A percentile compares a stretch with the other conserved stretches of the same genome.
These are phyloP conservation scores for Patella pellucida DNA, from an alignment of 2,888 invertebrate genomes.

Conservation along the genomic window DNA sequence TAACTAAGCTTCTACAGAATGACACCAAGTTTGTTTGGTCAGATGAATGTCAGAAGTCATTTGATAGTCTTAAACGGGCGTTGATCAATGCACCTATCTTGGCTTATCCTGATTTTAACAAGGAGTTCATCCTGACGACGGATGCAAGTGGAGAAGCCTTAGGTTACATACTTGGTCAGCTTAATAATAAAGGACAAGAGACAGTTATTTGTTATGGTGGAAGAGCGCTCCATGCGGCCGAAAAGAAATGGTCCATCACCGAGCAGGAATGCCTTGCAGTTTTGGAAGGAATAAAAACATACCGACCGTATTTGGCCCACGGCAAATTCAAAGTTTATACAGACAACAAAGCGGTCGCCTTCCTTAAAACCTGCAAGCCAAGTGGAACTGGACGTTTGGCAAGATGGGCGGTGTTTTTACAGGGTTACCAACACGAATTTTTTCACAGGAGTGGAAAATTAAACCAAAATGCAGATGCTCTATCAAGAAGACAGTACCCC, in stretches of 20 bases:
- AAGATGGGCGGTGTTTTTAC: conserved; percentile 28
- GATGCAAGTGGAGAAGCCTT: conserved; percentile 35
- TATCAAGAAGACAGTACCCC: conserved; percentile 29
- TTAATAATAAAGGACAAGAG: too few species aligned
- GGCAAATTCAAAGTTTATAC: conserved; percentile 36
- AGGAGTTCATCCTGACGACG: conserved; percentile 30
- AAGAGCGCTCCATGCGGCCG: conserved; percentile 28
- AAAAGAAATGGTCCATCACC: conserved; percentile 34
- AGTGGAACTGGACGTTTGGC: conserved; percentile 30
- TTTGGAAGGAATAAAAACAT: conserved; percentile 38
- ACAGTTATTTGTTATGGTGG: conserved; percentile 32
- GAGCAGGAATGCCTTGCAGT: conserved; percentile 40
- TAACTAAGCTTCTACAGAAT: conserved; percentile 34
- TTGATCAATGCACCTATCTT: conserved; percentile 34
- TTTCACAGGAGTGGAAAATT: conserved; percentile 17
- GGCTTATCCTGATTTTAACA: conserved; percentile 35
- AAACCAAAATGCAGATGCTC: conserved; percentile 29
- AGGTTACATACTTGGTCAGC: conserved; percentile 35
- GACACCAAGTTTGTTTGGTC: conserved; percentile 36
- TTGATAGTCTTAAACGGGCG: conserved; percentile 27
- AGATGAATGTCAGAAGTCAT: conserved; percentile 28
- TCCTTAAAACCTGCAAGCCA: conserved; percentile 33
- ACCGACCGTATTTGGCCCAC: conserved; percentile 35
- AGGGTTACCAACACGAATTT: conserved; percentile 18
- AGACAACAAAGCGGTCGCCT: conserved; percentile 39